Evolutionary conservation across 1,140 invertebrate genomes (phyloP), one percentile per base, ranked within the genome.

Genomic region (Drosophila tropicalis): DNA sequence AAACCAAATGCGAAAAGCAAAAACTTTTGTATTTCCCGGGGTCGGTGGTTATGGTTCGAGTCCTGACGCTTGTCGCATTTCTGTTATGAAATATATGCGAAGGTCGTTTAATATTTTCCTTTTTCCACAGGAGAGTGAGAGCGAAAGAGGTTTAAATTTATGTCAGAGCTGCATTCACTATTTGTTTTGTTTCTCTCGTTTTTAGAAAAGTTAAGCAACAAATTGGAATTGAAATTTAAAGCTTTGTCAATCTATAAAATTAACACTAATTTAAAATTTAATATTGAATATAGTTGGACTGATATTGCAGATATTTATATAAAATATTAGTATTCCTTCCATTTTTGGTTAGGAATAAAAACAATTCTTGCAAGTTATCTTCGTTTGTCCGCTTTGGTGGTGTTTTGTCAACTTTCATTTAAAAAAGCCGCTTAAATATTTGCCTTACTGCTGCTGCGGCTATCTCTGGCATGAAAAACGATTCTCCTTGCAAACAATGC

Each of bases 21-120:
- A 29, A 39, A 65, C 44, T 47, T 32, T n/a, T 32, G 19, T 17
- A 15, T 44, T 56, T 32, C 9, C 34, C 62, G 63, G 47, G 22
- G 62, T 29, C 44, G 47, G 13, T 29, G 66, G 17, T 40, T 15
- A 13, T 19, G 66, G 13, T 40, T 15, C 5, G 9, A 10, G 17
- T 17, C 17, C 29, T 12, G 29, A 15, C 39, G 15, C 62, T 47
- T 76, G 77, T 65, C 57, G 58, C 70, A 74, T 74, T 80, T 62
- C 47, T n/a, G 61, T 32, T 47, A 73, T 86, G 62, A 86, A 84
- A 86, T 86, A 66, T 86, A 66, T 79, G 78, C 75, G 66, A 85
- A 85, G 82, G 82, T 85, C 82, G 69, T 58, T 76, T 67, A 40
- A 69, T 74, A 64, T 67, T 61, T 76, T 56, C 29, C 29, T 5